Evolutionary conservation across 2,113 vertebrate genomes (phyloP).

Genomic region (Pelodiscus sinensis): DNA sequence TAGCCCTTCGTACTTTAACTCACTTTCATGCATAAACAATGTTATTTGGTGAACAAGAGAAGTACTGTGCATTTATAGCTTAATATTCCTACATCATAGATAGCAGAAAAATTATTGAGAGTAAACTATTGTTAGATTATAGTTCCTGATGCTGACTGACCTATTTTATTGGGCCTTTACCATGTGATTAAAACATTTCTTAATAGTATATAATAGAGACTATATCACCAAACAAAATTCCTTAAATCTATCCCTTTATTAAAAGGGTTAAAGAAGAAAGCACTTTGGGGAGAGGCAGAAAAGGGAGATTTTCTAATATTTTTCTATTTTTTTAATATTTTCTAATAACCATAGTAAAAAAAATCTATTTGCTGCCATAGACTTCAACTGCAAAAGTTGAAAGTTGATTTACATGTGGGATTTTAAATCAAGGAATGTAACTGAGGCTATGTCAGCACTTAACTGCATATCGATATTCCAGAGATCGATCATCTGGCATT

Average conservation of each 20-base stretch:
- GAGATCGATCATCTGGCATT: no score
- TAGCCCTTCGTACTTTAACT: not conserved
- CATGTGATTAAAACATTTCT: not conserved
- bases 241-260: not conserved
- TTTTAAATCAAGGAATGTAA: no score
- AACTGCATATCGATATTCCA: no score
- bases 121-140: not conserved
- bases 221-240: not conserved
- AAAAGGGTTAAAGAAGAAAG: not conserved
- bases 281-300: not conserved
- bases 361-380: not conserved
- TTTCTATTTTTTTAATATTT: not conserved
- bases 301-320: not conserved
- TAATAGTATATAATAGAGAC: not conserved
- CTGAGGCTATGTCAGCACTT: no score
- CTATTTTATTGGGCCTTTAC: not conserved
- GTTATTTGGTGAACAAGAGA: not conserved
- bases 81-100: not conserved
- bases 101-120: slow-evolving; percentile 15
- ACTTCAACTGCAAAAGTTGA: no score
- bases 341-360: not conserved
- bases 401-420: not conserved
- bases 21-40: not conserved
- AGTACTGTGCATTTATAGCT: not conserved
- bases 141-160: not conserved